Evolutionary conservation across 1,140 invertebrate species (phyloP).

Genomic region (Aphelinus certus): DNA sequence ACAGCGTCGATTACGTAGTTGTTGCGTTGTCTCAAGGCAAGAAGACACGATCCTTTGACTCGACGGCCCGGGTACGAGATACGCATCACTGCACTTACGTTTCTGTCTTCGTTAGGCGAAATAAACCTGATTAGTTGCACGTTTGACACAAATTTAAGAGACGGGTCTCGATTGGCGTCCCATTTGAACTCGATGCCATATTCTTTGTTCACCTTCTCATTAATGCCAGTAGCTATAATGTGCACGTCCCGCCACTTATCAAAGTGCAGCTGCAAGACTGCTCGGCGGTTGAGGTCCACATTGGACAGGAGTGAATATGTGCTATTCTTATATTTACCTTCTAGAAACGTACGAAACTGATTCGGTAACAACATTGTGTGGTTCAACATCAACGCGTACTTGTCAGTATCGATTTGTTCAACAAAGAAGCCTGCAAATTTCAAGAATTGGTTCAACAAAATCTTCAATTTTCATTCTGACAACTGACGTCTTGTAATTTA

Average conservation of each 20-base stretch:
- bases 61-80: conserved; percentile 79
- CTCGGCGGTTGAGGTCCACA: conserved; percentile 64
- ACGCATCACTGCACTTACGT: conserved; percentile 70
- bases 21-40: conserved; percentile 54
- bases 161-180: conserved; percentile 84
- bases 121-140: conserved; percentile 63
- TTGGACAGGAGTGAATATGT: conserved; percentile 71
- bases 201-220: conserved; percentile 69
- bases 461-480: no score
- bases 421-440: conserved; percentile 50
- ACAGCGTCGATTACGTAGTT: conserved; percentile 63
- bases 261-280: conserved; percentile 73
- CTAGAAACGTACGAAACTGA: conserved; percentile 70
- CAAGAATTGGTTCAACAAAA: neutral
- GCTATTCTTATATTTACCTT: conserved; percentile 72
- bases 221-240: conserved; percentile 69
- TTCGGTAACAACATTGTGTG: conserved; percentile 68
- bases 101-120: conserved; percentile 63
- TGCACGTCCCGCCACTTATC: conserved; percentile 81
- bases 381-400: conserved; percentile 71
- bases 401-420: conserved; percentile 71
- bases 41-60: conserved; percentile 71
- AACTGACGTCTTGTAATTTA: no score
- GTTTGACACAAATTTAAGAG: conserved; percentile 71
- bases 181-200: conserved; percentile 78